Conservation (phyloP, 2,797 vertebrate species). For the Ctenochaetus hawaiiensis region DNA sequence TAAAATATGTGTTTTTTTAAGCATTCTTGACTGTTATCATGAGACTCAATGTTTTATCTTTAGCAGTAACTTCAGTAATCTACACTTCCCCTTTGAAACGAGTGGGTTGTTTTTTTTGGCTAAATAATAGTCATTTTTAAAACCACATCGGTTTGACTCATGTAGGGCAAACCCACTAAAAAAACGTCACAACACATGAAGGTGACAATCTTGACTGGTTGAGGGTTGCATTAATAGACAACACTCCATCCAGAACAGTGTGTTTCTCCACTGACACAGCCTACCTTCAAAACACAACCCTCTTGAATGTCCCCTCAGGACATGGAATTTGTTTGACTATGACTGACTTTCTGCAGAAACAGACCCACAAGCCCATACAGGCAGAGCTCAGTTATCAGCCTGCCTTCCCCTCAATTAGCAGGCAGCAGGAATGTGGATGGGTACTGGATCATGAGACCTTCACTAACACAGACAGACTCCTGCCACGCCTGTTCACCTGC, state of each 20-base stretch:
- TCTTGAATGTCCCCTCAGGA: constrained; percentile 41
- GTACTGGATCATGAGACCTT: constrained; percentile 34
- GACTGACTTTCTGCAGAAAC: background rate
- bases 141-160: constrained; percentile 34
- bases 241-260: background rate
- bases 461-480: background rate
- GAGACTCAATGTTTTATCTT: background rate
- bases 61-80: background rate
- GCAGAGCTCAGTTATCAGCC: constrained; percentile 38
- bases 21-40: background rate
- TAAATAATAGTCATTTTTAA: constrained; percentile 16
- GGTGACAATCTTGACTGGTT: background rate
- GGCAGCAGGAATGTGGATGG: constrained; percentile 66
- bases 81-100: constrained; percentile 23
- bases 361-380: constrained; percentile 64
- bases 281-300: constrained; percentile 1
- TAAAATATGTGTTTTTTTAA: too few relatives aligned
- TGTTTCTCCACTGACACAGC: constrained; percentile 7
- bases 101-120: background rate
- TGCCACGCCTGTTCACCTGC: constrained; percentile 69
- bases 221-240: background rate
- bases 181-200: background rate
- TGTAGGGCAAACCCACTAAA: background rate
- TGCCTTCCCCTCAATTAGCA: constrained; percentile 26
- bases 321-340: constrained; percentile 44